Base-by-base conservation (phyloP, 2,797 vertebrate genomes). In the Sebastes ruberrimus region DNA sequence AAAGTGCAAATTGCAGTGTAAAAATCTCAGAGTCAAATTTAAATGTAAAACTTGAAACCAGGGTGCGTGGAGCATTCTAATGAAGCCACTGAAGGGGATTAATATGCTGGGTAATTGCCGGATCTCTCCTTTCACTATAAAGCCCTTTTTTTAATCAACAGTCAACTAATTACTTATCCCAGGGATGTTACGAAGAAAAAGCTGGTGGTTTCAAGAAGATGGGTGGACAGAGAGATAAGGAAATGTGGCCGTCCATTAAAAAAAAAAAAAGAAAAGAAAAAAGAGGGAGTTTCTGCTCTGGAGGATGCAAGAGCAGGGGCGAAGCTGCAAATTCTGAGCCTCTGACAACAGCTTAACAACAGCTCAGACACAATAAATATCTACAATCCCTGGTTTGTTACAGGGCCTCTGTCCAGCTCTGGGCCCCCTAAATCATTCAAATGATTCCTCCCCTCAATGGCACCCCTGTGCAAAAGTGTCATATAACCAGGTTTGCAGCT, bases 41-140 rank as follows among this genome's bases (percentile, higher is more conserved):
- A 91, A 92, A 94, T 94, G 92, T 94, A 85, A 91, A 94, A 92
- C 91, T 91, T 89, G 84, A 93, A 91, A 83, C 81, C 84, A 79
- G 84, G 76, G 76, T 91, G 85, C 78, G 57, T 76, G 67, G 75
- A 82, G 93, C 91, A 94, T 95, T 88, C 82, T 94, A 95, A 95
- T 95, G 85, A 93, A 92, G 89, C 88, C 84, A 90, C 89, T 93
- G 92, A 90, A 88, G 85, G 69, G 90, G 91, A 95, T 95, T 95
- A 94, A 95, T 95, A 94, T 86, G 88, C 85, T 70, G 84, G 82
- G 93, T 95, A 94, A 95, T 94, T 95, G 89, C 90, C 69, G 88
- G 88, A 91, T 92, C 89, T 92, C 80, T 89, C 79, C 84, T 88
- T 93, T 86, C 80, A 87, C 84, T 91, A 89, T 74, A 88, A 88